A percentile compares a stretch with the other conserved stretches of the same genome.
These are phyloP conservation scores for Sciurus niger DNA, from an alignment of 2,113 vertebrate species.

Conservation along the genomic window DNA sequence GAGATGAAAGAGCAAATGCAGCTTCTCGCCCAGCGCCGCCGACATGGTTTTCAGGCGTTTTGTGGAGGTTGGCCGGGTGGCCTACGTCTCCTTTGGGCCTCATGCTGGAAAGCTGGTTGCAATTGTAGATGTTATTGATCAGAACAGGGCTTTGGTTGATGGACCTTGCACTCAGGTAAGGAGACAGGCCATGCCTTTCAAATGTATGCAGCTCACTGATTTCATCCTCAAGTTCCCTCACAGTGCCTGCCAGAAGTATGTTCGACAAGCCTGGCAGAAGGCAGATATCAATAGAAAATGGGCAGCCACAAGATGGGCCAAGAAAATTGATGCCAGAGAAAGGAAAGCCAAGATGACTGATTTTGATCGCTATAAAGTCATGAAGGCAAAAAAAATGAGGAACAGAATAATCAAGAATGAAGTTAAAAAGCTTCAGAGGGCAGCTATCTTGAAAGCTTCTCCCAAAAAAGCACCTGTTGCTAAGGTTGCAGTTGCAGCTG, in stretches of 20 bases:
- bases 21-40: no score
- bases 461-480: constrained; percentile 86
- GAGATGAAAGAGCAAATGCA: no score
- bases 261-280: constrained; percentile 96
- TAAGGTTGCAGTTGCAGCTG: constrained; percentile 58
- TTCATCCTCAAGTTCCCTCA: constrained; percentile 98
- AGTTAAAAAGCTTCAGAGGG: constrained; percentile 95
- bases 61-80: constrained; percentile 97
- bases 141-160: constrained; percentile 96
- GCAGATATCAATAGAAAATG: constrained; percentile 96
- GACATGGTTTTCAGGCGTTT: constrained; percentile 99
- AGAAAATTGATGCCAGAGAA: constrained; percentile 98
- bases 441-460: constrained; percentile 87
- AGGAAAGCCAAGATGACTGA: constrained; percentile 98
- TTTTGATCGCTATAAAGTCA: constrained; percentile 98
- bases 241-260: constrained; percentile 97
- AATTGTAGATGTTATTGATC: constrained; percentile 98
- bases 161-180: constrained; percentile 96
- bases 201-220: constrained; percentile 94
- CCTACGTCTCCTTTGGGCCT: constrained; percentile 95
- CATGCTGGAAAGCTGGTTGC: constrained; percentile 96
- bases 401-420: constrained; percentile 99
- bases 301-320: constrained; percentile 95
- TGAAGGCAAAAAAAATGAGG: constrained; percentile 99
- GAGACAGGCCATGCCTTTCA: constrained; percentile 97